Percentiles rank a stretch among this genome's conserved stretches.
These are phyloP conservation scores for Hydrozoanthus gracilis DNA, from an alignment of 92 coral and sea anemone genomes.

Conservation along the genomic window DNA sequence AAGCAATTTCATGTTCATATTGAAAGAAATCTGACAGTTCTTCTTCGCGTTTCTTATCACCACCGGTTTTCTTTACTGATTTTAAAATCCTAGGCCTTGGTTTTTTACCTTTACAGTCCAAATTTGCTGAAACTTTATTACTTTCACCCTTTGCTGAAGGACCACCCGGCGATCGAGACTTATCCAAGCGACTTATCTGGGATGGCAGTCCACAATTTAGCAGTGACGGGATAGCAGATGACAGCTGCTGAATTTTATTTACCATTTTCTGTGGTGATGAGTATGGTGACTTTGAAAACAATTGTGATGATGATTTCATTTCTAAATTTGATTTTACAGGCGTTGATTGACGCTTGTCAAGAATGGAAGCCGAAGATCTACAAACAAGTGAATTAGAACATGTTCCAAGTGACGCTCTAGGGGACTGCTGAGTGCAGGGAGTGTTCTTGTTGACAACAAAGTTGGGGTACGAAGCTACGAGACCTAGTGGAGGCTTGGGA, in stretches of 20 bases:
- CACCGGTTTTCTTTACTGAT: background rate
- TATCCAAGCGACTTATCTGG: conserved; percentile 6
- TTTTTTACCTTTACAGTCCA: conserved; percentile 15
- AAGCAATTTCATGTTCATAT: conserved; percentile 38
- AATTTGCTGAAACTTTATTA: conserved; percentile 5
- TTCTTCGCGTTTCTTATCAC: conserved; percentile 1
- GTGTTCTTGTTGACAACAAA: conserved; percentile 45
- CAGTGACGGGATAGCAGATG: conserved; percentile 59
- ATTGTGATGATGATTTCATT: conserved; percentile 24
- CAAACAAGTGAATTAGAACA: background rate
- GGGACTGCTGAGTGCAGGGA: conserved; percentile 33
- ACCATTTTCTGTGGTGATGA: conserved; percentile 72
- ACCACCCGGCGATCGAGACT: conserved; percentile 12
- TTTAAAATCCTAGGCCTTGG: conserved; percentile 26
- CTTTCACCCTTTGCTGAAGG: background rate
- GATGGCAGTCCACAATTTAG: conserved; percentile 23
- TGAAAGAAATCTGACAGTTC: conserved; percentile 25
- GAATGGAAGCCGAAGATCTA: background rate
- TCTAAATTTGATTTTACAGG: conserved; percentile 39
- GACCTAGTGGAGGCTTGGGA: conserved; percentile 33
- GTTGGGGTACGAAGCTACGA: conserved; percentile 24
- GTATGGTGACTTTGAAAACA: conserved; percentile 59
- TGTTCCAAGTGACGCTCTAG: conserved; percentile 5
- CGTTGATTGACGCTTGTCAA: background rate
- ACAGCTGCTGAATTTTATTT: conserved; percentile 63